Conservation (phyloP, 2,797 vertebrate species). For the Hylomyscus alleni region DNA sequence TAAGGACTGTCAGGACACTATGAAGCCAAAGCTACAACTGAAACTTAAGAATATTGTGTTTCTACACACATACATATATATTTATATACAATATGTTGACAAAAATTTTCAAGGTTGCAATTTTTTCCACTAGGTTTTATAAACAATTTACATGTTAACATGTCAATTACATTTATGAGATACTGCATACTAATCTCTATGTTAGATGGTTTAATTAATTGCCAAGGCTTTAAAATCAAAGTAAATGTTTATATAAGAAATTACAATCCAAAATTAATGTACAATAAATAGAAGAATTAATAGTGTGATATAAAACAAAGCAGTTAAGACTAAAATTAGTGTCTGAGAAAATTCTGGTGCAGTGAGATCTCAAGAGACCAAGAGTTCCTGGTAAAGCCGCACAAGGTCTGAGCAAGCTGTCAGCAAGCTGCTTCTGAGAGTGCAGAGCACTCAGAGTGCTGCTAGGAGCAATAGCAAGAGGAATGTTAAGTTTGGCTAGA, state of each 20-base stretch:
- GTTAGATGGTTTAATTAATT: slow-evolving; percentile 8
- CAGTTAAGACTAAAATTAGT: background rate
- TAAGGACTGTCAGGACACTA: too few relatives aligned
- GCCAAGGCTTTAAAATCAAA: background rate
- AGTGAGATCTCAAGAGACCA: background rate
- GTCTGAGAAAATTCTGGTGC: background rate
- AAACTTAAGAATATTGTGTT: background rate
- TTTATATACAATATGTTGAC: slow-evolving; percentile 8
- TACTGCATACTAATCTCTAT: background rate
- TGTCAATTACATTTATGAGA: background rate
- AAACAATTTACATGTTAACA: background rate
- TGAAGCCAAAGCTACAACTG: background rate
- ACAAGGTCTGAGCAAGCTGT: slow-evolving; percentile 9
- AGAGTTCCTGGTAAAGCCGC: background rate
- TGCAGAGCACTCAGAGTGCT: background rate
- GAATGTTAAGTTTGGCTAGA: background rate
- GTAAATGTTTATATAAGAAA: background rate
- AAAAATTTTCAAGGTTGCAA: slow-evolving; percentile 13
- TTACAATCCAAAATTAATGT: background rate
- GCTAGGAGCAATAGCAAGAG: background rate
- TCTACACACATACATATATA: background rate
- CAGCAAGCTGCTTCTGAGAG: background rate
- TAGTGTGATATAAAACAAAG: background rate
- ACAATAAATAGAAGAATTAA: background rate
- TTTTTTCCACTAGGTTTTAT: slow-evolving; percentile 17